Evolutionary conservation across 2,888 invertebrate genomes (phyloP), one percentile per base, ranked within the genome.

Genomic region (Sarcophaga carnaria): DNA sequence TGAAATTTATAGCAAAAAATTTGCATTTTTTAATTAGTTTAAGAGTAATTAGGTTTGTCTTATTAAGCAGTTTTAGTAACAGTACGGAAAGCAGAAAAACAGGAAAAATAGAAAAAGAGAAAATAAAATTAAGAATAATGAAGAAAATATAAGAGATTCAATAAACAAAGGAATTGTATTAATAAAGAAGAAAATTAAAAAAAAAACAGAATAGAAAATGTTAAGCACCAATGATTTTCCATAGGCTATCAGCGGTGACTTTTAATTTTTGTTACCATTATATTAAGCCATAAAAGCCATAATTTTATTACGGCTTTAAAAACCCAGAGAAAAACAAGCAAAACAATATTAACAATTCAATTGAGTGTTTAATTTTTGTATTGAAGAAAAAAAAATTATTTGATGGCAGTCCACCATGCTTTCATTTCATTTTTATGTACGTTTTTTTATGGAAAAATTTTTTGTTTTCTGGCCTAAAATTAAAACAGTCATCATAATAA

Each of bases 1-100:
- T 5, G 2, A 5, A n/a, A 66, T 49, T 69, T 49, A 37, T 45
- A 45, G 66, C 4, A 45, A 72, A 69, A 85, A 75, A 85, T 85
- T 85, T 78, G 74, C 85, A 85, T 85, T 81, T 85, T 85, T 78
- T 85, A 85, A 85, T 85, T 85, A 78, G 72, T n/a, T 85, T 54
- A 3, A 75, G 22, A 27, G 63, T 70, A 54, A 59, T 70, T 70
- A 63, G 20, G 66, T 77, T 76, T 64, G 66, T 12, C 70, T 70
- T 75, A 80, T 75, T 80, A 71, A 64, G 62, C 60, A 62, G 17
- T 12, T 54, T 54, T 54, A 54, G 54, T 54, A 54, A 14, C 54
- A 54, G 3, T 1, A 14, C 2, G 5, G 1, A 54, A 54, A 14
- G 3, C 12, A 54, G 17, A 54, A 14, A 14, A 49, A 2, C 49